Percentiles rank a stretch among this genome's conserved stretches.
Conservation (phyloP, 53 echinoderm and acorn worm species). For the Luidia sarsii region DNA sequence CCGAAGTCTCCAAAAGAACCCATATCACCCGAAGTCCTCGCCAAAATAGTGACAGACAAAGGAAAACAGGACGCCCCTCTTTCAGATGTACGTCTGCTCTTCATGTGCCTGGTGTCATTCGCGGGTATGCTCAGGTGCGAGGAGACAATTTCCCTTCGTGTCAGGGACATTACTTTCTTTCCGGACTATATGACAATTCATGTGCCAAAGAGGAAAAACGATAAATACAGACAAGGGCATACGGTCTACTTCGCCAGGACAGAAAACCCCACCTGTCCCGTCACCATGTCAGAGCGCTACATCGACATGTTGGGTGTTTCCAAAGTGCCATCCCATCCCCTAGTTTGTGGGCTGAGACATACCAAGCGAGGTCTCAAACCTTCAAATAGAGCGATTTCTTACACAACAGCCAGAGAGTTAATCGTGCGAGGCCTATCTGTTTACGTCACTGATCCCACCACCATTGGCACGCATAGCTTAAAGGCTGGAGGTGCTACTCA, state of each 20-base stretch:
- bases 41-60: neutral
- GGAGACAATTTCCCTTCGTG: conserved; percentile 43
- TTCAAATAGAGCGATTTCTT: neutral
- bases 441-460: no score
- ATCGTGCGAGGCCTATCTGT: neutral
- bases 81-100: conserved; percentile 52
- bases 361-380: neutral
- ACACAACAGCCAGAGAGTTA: neutral
- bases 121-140: conserved; percentile 53
- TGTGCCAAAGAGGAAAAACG: no score
- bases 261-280: neutral
- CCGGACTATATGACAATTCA: neutral
- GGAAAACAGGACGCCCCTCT: conserved; percentile 14
- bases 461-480: no score
- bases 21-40: conserved; percentile 37
- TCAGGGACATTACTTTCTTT: conserved; percentile 7
- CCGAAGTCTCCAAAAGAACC: conserved; percentile 53
- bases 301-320: neutral
- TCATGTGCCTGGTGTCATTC: conserved; percentile 57
- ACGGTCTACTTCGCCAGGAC: neutral
- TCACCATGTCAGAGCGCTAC: neutral
- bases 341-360: neutral
- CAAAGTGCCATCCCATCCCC: neutral
- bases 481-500: no score
- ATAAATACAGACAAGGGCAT: neutral